phyloP scores from a whole-genome alignment of 2,888 invertebrate species.

The Pseudococcus longispinus region DNA sequence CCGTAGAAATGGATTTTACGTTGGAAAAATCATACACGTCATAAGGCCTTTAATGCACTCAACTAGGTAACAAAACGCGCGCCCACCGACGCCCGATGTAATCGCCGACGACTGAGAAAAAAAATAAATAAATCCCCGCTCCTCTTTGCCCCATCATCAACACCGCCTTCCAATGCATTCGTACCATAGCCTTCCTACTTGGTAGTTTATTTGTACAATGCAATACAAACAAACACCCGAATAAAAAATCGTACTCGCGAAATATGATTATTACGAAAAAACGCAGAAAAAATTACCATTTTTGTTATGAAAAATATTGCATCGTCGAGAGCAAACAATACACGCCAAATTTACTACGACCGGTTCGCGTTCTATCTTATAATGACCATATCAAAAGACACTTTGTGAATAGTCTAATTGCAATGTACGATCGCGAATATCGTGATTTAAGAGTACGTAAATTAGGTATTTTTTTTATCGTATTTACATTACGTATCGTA shows the following conservation, averaged over 20 bases:
- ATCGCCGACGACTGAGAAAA: not conserved
- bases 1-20: constrained; percentile 46
- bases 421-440: constrained; percentile 14
- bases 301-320: not conserved
- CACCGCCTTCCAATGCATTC: not conserved
- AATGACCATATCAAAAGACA: constrained; percentile 15
- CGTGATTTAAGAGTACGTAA: constrained; percentile 8
- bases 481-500: constrained; percentile 10
- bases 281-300: not conserved
- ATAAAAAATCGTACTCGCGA: constrained; percentile 1
- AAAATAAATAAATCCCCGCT: not conserved
- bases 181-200: not conserved
- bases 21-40: not conserved
- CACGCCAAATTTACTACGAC: not conserved
- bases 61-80: not conserved
- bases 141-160: not conserved
- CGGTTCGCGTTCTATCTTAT: not conserved
- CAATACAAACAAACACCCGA: not conserved
- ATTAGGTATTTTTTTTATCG: not conserved
- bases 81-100: not conserved
- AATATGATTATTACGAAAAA: constrained; percentile 17
- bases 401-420: constrained; percentile 15
- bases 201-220: not conserved
- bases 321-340: constrained; percentile 22
- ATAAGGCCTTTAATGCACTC: constrained; percentile 30